Evolutionary conservation across 1,140 invertebrate genomes (phyloP).

Genomic region (Pseudomyrmex sp.): DNA sequence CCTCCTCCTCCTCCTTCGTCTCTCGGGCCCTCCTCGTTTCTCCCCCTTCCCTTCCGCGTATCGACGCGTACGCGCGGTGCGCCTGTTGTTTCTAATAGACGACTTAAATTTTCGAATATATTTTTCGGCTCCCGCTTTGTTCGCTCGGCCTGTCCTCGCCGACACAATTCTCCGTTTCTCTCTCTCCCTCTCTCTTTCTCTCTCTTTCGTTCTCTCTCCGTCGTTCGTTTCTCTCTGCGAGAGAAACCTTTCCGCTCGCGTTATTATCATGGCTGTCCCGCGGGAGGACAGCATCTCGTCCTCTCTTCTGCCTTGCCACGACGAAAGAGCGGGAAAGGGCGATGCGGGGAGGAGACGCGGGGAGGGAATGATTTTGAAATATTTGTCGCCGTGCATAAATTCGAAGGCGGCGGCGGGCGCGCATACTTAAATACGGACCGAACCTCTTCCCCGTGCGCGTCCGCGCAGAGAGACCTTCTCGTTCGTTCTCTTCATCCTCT

Average conservation of each 20-base stretch:
- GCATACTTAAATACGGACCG: constrained; percentile 84
- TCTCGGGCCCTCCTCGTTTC: background rate
- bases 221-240: constrained; percentile 54
- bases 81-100: constrained; percentile 80
- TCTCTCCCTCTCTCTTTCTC: constrained; percentile 36
- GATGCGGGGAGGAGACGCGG: background rate
- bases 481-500: constrained; percentile 35
- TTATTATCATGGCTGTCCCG: constrained; percentile 67
- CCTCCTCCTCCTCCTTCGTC: constrained; percentile 38
- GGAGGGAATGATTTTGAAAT: constrained; percentile 82
- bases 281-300: constrained; percentile 53
- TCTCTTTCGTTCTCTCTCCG: constrained; percentile 45
- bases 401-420: constrained; percentile 80
- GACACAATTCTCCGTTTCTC: constrained; percentile 50
- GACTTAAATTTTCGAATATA: constrained; percentile 84
- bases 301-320: constrained; percentile 31
- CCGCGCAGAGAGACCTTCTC: constrained; percentile 26
- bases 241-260: constrained; percentile 37
- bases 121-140: constrained; percentile 74
- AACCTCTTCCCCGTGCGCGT: constrained; percentile 61
- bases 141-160: constrained; percentile 54
- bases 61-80: constrained; percentile 73
- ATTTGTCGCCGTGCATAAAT: constrained; percentile 84
- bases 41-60: constrained; percentile 58
- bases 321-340: constrained; percentile 17